Base-by-base conservation (phyloP, 53 echinoderm and acorn worm genomes). In the Henricia sp. region DNA sequence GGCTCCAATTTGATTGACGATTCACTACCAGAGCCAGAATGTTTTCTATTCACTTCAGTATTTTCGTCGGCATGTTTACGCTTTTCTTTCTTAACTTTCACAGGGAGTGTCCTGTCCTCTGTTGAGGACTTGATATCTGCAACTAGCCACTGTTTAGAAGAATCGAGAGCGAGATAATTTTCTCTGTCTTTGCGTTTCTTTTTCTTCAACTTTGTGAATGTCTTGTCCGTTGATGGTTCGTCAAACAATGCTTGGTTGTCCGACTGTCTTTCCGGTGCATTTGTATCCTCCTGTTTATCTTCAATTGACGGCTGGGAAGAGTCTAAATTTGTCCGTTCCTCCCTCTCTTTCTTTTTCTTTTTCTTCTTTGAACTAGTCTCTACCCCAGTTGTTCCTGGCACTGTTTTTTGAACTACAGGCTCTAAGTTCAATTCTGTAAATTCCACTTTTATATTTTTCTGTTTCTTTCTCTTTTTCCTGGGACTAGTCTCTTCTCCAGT, bases 321-420 rank as follows among this genome's bases (percentile, higher is more conserved):
- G 37, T 11, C 35, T 64, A 48, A 21, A 63, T 28, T 46, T 25
- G 58, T 53, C 28, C 32, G 26, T 8, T 6, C 29, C 3, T 74
- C 38, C 14, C 40, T 38, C 6, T 52, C n/a, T 52, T 52, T 51
- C 37, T 64, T 63, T 28, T 77, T 77, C 41, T 77, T 76, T 33
- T 78, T 80, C 64, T 50, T 80, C 50, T 60, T 80, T 1, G 14
- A 43, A 63, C 48, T 80, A 64, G 80, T 64, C 80, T 80, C 34
- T 24, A 33, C 30, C 38, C 60, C 34, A 50, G 65, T 33, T 25
- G 9, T 35, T 35, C 8, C 33, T 64, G 5, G 1, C 23, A 34
- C 44, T 34, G 28, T 76, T 17, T 24, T 19, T 4, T 14, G 58
- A n/a, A n/a, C 1, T 39, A 40, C 11, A 48, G 20, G 11, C 19